Base-by-base conservation (phyloP, 2,113 vertebrate species). In the Odontesthes bonariensis region DNA sequence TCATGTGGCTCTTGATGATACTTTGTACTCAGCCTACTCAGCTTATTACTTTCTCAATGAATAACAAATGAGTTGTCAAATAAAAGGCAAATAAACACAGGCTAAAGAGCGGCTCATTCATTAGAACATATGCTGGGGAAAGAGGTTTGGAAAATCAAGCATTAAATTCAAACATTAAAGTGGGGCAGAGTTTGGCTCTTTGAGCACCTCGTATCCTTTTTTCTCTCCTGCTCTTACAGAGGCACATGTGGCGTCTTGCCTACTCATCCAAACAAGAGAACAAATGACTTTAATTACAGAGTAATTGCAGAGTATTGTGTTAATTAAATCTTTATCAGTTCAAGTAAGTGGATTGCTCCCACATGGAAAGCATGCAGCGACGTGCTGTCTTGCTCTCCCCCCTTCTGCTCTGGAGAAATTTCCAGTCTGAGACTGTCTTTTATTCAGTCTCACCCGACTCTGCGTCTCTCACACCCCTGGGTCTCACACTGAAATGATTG, bases 291-390 rank as follows among this genome's bases (percentile, higher is more conserved):
- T 98, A 98, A 98, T 98, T 97, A 97, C 93, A 91, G 95, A 96
- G 96, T 98, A 96, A 97, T 97, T 97, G 96, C 95, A 91, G 93
- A 95, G 95, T 96, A 95, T 94, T 93, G 95, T 94, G 96, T 95
- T 97, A 98, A 98, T 99, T 98, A 98, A 98, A 98, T 97, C 96
- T 97, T 97, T 95, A 98, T 98, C 97, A 96, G 95, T 98, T 96
- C 94, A 96, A 97, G 95, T 96, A 96, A 97, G 95, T 95, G 96
- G 96, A 98, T 97, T 97, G 96, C 95, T 97, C 95, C 94, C 94
- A 95, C 95, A 95, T 95, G 95, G 95, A 96, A 96, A 93, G 93
- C 95, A 94, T 77, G 88, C 89, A 83, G 90, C 63, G 82, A 70
- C 64, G 62, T 67, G 74, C 83, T 54, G 76, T 68, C 80, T 82